These are phyloP conservation scores for Metridium senile DNA, from an alignment of 92 coral and sea anemone species.

Conservation along the genomic window DNA sequence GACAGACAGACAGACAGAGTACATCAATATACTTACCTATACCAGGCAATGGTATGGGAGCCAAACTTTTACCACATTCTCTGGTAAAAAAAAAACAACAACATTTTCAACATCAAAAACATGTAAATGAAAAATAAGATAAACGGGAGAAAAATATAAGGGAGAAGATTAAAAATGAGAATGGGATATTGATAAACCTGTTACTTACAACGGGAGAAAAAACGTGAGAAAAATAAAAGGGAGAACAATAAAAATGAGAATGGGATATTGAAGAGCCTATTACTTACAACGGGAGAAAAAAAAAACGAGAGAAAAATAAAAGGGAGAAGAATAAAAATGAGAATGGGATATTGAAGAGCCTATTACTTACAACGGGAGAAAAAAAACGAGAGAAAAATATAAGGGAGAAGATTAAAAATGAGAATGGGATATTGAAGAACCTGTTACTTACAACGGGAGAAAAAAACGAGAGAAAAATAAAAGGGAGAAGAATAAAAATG, in stretches of 20 bases:
- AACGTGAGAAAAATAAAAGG: too few species aligned
- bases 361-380: too few species aligned
- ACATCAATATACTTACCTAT: conserved; percentile 59
- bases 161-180: background rate
- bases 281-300: too few species aligned
- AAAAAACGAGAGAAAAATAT: too few species aligned
- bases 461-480: too few species aligned
- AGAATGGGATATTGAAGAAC: background rate
- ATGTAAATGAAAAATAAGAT: background rate
- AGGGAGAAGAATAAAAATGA: too few species aligned
- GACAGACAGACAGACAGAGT: conserved; percentile 3
- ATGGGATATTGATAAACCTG: background rate
- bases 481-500: background rate
- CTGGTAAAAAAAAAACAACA: conserved; percentile 36
- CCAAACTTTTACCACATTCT: conserved; percentile 66
- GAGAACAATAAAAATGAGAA: too few species aligned
- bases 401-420: background rate
- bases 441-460: too few species aligned
- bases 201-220: too few species aligned
- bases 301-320: too few species aligned
- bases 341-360: too few species aligned
- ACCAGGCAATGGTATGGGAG: conserved; percentile 84
- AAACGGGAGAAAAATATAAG: background rate
- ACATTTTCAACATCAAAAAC: background rate
- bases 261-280: too few species aligned